These are phyloP conservation scores for Cydia fagiglandana DNA, from an alignment of 1,140 invertebrate species.

Conservation along the genomic window DNA sequence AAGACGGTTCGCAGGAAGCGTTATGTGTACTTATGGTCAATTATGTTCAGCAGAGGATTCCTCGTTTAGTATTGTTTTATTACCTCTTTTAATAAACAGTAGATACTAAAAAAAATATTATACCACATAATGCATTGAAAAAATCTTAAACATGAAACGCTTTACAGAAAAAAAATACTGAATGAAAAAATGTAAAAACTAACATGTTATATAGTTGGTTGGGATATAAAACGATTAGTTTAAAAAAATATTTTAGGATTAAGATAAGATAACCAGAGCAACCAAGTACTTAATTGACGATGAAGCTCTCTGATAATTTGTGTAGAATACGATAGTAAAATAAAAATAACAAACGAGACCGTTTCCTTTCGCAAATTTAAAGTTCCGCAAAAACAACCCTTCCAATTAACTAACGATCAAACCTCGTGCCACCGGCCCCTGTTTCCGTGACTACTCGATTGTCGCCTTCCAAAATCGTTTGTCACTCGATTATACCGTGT, in stretches of 20 bases:
- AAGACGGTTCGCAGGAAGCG: background rate
- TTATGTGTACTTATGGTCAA: background rate
- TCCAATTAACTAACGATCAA: slow-evolving; percentile 16
- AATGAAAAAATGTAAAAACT: no score
- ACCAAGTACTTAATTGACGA: no score
- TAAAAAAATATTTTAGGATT: no score
- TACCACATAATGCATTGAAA: no score
- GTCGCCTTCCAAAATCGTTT: slow-evolving; percentile 67
- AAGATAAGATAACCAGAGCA: no score
- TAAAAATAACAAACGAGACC: background rate
- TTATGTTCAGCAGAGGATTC: background rate
- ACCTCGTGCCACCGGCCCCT: background rate
- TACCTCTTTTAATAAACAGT: background rate
- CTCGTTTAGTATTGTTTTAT: background rate
- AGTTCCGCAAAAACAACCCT: background rate
- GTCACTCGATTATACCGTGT: slow-evolving; percentile 72
- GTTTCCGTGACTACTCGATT: slow-evolving; percentile 38
- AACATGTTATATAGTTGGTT: no score
- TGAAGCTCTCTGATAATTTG: no score
- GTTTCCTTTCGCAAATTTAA: background rate
- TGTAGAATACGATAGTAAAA: no score
- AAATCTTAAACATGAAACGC: no score
- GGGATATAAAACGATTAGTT: no score
- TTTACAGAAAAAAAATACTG: no score
- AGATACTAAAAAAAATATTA: no score